phyloP scores from a whole-genome alignment of 2,113 vertebrate genomes.

The Sander vitreus region DNA sequence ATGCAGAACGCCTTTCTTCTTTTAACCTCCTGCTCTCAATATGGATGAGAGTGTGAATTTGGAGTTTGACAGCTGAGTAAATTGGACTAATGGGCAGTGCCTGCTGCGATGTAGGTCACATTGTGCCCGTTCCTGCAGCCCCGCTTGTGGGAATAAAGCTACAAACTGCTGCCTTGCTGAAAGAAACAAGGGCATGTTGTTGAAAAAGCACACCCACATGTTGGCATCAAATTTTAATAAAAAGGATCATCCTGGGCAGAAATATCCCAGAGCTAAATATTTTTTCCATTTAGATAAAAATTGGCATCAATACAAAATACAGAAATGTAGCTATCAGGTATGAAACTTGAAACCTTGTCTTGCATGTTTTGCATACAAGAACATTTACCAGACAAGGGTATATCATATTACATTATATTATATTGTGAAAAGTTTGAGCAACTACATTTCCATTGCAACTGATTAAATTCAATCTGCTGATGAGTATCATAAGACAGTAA shows the following conservation, averaged over 20 bases:
- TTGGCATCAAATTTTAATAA: slow-evolving; percentile 35
- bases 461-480: not conserved
- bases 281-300: slow-evolving; percentile 21
- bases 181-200: slow-evolving; percentile 26
- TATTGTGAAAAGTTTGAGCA: not conserved
- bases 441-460: not conserved
- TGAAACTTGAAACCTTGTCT: not conserved
- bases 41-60: slow-evolving; percentile 64
- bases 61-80: slow-evolving; percentile 76
- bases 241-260: not conserved
- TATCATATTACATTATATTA: not conserved
- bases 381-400: not conserved
- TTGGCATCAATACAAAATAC: not conserved
- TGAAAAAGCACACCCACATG: slow-evolving; percentile 35
- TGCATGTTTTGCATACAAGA: not conserved
- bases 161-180: slow-evolving; percentile 27
- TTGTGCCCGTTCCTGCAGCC: slow-evolving; percentile 37
- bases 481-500: not conserved
- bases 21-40: slow-evolving; percentile 62
- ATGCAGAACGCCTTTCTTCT: slow-evolving; percentile 59
- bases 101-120: slow-evolving; percentile 65
- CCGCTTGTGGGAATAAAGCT: slow-evolving; percentile 49
- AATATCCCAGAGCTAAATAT: slow-evolving; percentile 38
- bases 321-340: not conserved
- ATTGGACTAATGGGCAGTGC: slow-evolving; percentile 79